Conservation (phyloP, 1,140 invertebrate genomes). For the Cherax destructor region DNA sequence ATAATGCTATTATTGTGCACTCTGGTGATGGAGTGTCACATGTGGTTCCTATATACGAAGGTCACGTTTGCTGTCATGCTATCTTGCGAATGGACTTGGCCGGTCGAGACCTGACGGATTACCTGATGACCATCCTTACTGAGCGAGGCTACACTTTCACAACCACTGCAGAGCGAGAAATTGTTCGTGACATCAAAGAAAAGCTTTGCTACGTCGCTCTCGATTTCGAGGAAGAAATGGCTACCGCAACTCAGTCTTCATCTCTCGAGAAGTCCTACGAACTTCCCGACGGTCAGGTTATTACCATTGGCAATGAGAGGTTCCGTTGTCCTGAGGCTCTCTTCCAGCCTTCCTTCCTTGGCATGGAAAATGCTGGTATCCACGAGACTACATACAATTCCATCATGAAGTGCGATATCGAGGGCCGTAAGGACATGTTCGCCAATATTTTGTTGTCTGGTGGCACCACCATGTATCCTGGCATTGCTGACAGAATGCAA, state of each 20-base stretch:
- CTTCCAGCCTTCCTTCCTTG: slow-evolving; percentile 60
- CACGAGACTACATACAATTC: slow-evolving; percentile 60
- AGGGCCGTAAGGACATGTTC: slow-evolving; percentile 56
- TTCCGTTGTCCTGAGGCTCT: slow-evolving; percentile 57
- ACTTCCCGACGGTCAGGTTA: slow-evolving; percentile 57
- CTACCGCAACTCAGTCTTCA: slow-evolving; percentile 43
- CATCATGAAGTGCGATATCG: slow-evolving; percentile 58
- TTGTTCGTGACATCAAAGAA: slow-evolving; percentile 60
- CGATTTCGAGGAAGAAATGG: slow-evolving; percentile 55
- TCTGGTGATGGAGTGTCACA: slow-evolving; percentile 46
- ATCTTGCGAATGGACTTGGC: slow-evolving; percentile 48
- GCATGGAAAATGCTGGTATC: slow-evolving; percentile 51
- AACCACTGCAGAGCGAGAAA: slow-evolving; percentile 59
- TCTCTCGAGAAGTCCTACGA: slow-evolving; percentile 58
- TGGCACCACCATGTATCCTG: slow-evolving; percentile 55
- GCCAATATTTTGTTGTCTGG: slow-evolving; percentile 49
- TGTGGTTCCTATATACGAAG: slow-evolving; percentile 50
- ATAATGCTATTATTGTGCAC: slow-evolving; percentile 44
- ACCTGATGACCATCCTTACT: slow-evolving; percentile 55
- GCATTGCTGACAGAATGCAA: slow-evolving; percentile 56
- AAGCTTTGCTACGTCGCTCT: slow-evolving; percentile 56
- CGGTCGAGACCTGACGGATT: slow-evolving; percentile 51
- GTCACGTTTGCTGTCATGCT: slow-evolving; percentile 37
- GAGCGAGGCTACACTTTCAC: slow-evolving; percentile 60
- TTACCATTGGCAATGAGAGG: slow-evolving; percentile 60